Percentiles rank a stretch among this genome's conserved stretches.
These are phyloP conservation scores for Megaustenia siamemsis DNA, from an alignment of 2,888 invertebrate species.

Conservation along the genomic window DNA sequence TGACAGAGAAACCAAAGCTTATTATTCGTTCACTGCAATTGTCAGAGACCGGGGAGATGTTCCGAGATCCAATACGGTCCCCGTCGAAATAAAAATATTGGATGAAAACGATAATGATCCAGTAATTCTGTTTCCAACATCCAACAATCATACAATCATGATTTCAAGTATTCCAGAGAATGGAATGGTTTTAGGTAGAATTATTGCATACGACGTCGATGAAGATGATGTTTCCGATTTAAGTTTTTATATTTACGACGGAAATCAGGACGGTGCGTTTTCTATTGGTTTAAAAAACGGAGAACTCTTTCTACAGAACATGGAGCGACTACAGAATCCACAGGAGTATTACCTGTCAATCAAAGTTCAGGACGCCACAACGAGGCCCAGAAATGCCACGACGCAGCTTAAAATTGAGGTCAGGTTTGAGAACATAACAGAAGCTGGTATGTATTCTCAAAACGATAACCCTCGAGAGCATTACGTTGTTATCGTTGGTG, in stretches of 20 bases:
- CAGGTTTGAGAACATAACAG: constrained; percentile 54
- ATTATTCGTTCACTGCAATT: constrained; percentile 69
- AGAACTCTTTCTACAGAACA: constrained; percentile 86
- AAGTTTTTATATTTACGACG: constrained; percentile 91
- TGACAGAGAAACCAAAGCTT: constrained; percentile 84
- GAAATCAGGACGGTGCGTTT: constrained; percentile 84
- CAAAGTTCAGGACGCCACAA: constrained; percentile 53
- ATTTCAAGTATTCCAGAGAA: constrained; percentile 57
- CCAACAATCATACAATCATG: constrained; percentile 94
- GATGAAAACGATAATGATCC: constrained; percentile 74
- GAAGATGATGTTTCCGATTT: constrained; percentile 94
- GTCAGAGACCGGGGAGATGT: constrained; percentile 71
- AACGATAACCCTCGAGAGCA: constrained; percentile 73
- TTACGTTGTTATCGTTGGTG: constrained; percentile 60
- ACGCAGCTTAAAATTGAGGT: constrained; percentile 58
- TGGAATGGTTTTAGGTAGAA: constrained; percentile 50
- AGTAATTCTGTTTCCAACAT: constrained; percentile 91
- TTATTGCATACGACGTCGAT: constrained; percentile 82
- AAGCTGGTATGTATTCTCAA: background rate
- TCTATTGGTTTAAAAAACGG: constrained; percentile 88
- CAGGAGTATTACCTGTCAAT: constrained; percentile 55
- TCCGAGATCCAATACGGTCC: constrained; percentile 60
- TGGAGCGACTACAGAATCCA: constrained; percentile 51
- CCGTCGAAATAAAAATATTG: constrained; percentile 65
- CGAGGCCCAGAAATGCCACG: constrained; percentile 49